Conservation (phyloP, 1,140 invertebrate genomes). For the Aphelinus atriplicis region DNA sequence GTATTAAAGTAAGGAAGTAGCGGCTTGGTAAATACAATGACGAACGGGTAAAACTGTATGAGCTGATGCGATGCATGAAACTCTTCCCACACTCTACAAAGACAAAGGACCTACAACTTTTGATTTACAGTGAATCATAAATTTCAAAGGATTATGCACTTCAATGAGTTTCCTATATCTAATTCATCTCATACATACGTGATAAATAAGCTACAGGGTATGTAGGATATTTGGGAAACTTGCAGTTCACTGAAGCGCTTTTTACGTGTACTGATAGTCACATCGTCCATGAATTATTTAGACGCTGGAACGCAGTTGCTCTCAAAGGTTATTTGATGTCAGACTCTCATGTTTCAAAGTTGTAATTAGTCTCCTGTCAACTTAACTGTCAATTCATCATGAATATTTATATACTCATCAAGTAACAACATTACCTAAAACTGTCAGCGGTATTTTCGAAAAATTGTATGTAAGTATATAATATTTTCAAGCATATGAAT, state of each 20-base stretch:
- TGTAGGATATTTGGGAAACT: too few relatives aligned
- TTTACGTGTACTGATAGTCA: neutral
- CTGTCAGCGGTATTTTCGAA: too few relatives aligned
- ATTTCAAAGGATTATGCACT: constrained; percentile 30
- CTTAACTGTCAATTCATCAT: constrained; percentile 22
- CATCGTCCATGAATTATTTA: constrained; percentile 35
- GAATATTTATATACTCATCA: constrained; percentile 38
- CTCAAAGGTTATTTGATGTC: constrained; percentile 27
- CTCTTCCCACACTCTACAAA: constrained; percentile 15
- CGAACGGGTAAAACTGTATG: constrained; percentile 31
- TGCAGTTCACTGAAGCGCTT: neutral
- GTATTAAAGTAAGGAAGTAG: constrained; percentile 9
- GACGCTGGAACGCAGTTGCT: constrained; percentile 3
- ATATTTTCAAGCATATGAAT: too few relatives aligned
- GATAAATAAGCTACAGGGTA: neutral
- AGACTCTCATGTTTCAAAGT: constrained; percentile 17
- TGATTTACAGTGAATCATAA: constrained; percentile 37
- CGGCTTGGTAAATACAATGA: constrained; percentile 10
- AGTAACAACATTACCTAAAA: too few relatives aligned
- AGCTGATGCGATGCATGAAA: constrained; percentile 25
- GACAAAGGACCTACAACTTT: constrained; percentile 28
- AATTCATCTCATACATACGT: neutral
- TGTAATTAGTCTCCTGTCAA: constrained; percentile 32
- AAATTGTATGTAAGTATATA: too few relatives aligned
- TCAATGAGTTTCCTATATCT: neutral